A percentile compares a stretch with the other conserved stretches of the same genome.
Evolutionary conservation across 30 jellyfish, hydroid and myxozoan species (phyloP).

Genomic region (Turritopsis rubra): DNA sequence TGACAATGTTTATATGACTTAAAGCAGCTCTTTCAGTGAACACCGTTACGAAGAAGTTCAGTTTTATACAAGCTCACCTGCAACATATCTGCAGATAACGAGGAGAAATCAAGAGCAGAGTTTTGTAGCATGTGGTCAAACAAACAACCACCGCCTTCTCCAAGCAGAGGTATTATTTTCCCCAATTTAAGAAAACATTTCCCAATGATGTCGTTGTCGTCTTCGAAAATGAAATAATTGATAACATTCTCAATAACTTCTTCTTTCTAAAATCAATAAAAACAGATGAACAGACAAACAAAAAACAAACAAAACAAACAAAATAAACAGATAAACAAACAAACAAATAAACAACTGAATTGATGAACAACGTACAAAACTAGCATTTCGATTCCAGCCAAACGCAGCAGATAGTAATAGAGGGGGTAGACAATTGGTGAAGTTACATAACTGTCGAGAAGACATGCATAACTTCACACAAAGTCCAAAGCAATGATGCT

Average conservation of each 20-base stretch:
- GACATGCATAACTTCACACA: constrained; percentile 3
- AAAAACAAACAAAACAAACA: not conserved
- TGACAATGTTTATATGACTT: too few relatives aligned
- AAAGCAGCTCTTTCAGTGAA: not conserved
- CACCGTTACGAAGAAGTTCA: not conserved
- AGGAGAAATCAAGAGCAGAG: not conserved
- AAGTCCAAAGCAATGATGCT: not conserved
- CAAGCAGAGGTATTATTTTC: constrained; percentile 21
- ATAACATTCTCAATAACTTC: constrained; percentile 24
- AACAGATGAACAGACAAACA: not conserved
- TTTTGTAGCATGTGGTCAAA: not conserved
- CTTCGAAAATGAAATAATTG: constrained; percentile 58
- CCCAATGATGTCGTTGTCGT: constrained; percentile 56
- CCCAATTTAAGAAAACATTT: constrained; percentile 29
- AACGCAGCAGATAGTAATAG: constrained; percentile 9
- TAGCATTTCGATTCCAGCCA: not conserved
- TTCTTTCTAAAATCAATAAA: constrained; percentile 29
- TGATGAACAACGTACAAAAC: not conserved
- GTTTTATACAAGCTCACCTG: not conserved
- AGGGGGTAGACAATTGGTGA: constrained; percentile 16
- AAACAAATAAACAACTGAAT: not conserved
- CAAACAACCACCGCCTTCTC: not conserved
- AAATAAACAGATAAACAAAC: not conserved
- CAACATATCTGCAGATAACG: not conserved
- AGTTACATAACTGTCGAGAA: not conserved